Base-by-base conservation (phyloP, 2,888 invertebrate species). In the Leptothorax acervorum region DNA sequence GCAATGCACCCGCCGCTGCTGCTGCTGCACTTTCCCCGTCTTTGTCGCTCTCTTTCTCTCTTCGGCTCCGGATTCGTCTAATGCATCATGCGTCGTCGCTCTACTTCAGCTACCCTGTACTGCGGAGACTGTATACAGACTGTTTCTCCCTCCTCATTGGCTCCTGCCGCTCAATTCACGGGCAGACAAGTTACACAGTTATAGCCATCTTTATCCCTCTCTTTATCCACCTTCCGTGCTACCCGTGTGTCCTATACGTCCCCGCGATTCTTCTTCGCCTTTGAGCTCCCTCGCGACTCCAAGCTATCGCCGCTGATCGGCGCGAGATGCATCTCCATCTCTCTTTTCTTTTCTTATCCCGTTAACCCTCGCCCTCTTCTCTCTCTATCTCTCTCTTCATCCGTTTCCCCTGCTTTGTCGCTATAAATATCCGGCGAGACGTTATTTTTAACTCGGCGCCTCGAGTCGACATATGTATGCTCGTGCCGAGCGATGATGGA, bases 371-470 rank as follows among this genome's bases (percentile, higher is more conserved):
- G 82, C 73, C 68, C 63, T 84, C 73, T 83, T 83, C 82, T 87
- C 62, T 83, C 62, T 82, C 63, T 12, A 57, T 42, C 48, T 82
- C 57, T 12, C 57, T 48, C 63, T 39, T 39, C 39, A 31, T 15
- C 68, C 57, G 57, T 9, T 63, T 68, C 12, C 79, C 8, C 65
- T 65, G 35, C 65, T 70, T 35, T 63, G 82, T 82, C 76, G 91
- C 92, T 94, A 93, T 94, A 93, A 93, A 94, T 94, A 94, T 91
- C 93, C 88, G 84, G 85, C 88, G 85, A 87, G 88, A 88, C 90
- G 93, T 93, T 94, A 94, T 94, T 94, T 94, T 94, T 94, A 94
- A 94, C 92, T 85, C 84, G 75, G 79, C 81, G 85, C 87, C 85
- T 88, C 88, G 4, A 0, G 86, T 89, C 51, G 90, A 90, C 88